A percentile compares a stretch with the other conserved stretches of the same genome.
Conservation (phyloP, 2,888 invertebrate species). For the Sesia bembeciformis region DNA sequence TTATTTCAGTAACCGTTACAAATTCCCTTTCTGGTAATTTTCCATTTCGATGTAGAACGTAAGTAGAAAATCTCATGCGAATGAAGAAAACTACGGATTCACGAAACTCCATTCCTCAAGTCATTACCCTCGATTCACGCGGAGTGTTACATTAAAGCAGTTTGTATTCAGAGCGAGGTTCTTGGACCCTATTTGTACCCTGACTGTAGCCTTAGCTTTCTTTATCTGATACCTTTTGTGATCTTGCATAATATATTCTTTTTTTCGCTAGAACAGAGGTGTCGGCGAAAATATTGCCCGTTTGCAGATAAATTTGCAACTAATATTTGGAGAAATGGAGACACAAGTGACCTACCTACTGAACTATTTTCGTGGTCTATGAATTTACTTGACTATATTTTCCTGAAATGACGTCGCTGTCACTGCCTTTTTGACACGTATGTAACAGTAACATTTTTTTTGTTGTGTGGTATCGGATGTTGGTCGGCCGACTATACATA, state of each 20-base stretch:
- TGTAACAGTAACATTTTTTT: too few relatives aligned
- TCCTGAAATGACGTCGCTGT: too few relatives aligned
- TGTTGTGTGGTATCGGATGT: too few relatives aligned
- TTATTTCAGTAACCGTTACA: too few relatives aligned
- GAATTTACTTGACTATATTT: too few relatives aligned
- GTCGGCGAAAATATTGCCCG: neutral
- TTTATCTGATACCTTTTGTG: slow-evolving; percentile 20
- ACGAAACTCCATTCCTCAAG: slow-evolving; percentile 12
- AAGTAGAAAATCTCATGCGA: neutral
- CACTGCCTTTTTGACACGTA: too few relatives aligned
- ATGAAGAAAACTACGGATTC: slow-evolving; percentile 4
- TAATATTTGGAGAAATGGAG: neutral
- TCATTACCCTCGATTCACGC: slow-evolving; percentile 17
- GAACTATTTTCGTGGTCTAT: too few relatives aligned
- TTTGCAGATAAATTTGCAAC: neutral
- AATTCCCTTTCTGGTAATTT: too few relatives aligned
- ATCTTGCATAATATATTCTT: neutral
- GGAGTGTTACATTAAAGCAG: slow-evolving; percentile 21
- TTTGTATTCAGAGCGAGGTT: slow-evolving; percentile 29
- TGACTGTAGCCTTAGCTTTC: slow-evolving; percentile 19
- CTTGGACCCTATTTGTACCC: slow-evolving; percentile 31
- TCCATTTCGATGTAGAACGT: too few relatives aligned
- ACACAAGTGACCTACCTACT: neutral
- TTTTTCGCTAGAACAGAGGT: neutral
- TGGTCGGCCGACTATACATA: too few relatives aligned